phyloP scores from a whole-genome alignment of 2,113 vertebrate genomes.

The Galemys pyrenaicus region DNA sequence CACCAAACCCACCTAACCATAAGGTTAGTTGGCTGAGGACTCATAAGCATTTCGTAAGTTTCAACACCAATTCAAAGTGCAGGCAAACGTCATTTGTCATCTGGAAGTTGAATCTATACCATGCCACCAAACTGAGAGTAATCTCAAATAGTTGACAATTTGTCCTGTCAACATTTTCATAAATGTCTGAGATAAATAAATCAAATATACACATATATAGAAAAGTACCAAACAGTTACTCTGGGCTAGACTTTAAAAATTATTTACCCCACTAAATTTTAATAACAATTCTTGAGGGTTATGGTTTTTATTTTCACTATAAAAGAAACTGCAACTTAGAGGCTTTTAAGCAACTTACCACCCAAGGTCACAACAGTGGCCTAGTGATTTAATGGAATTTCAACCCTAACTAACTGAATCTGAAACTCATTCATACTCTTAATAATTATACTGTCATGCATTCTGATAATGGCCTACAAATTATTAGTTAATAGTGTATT shows the following conservation, averaged over 20 bases:
- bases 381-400: background rate
- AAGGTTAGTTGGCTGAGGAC: background rate
- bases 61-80: background rate
- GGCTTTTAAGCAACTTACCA: background rate
- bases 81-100: background rate
- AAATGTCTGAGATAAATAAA: conserved; percentile 11
- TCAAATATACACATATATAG: background rate
- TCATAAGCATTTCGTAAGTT: background rate
- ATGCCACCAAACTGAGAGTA: background rate
- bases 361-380: background rate
- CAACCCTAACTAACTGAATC: background rate
- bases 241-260: background rate
- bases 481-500: background rate
- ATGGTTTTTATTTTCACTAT: background rate
- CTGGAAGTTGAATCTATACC: background rate
- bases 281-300: conserved; percentile 11
- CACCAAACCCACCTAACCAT: background rate
- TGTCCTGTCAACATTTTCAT: conserved; percentile 5
- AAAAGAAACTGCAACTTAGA: background rate
- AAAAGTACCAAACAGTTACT: background rate
- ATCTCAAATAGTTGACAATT: background rate
- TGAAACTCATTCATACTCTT: conserved; percentile 12
- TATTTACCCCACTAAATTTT: conserved; percentile 13
- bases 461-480: background rate
- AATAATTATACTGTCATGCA: background rate